Evolutionary conservation across 2,113 vertebrate species (phyloP), one percentile per base, ranked within the genome.

Genomic region (Apodemus sylvaticus): DNA sequence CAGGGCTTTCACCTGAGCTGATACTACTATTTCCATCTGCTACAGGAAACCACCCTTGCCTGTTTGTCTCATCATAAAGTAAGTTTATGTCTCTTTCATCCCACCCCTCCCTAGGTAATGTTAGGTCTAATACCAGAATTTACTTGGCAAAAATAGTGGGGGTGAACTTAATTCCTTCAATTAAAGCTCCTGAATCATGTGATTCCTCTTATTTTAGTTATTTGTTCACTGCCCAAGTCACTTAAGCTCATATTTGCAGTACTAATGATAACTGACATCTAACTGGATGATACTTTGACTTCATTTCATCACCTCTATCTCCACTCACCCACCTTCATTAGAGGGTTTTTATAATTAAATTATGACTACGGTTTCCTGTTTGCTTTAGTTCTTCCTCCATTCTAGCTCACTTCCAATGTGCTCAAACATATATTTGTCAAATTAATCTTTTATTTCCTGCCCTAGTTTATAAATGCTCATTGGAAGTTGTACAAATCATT

Each of bases 111-210:
- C 4, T 86, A 95, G 79, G 90, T 12, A 16, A 71, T 45, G 9
- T 93, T 73, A 34, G 22, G 60, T 92, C 94, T 48, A 58, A 53
- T 82, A 70, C 39, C 42, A 79, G 90, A 97, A 73, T 85, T 90
- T 89, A 8, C 64, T 86, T 55, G 31, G 48, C 48, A 87, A 42
- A 24, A n/a, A 55, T 39, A n/a, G 34, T 11, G 8, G 24, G 12
- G 12, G 4, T 70, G 24, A 88, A 55, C 45, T 71, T 87, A 88
- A n/a, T 17, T 39, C 64, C n/a, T 78, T 93, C 45, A 7, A 77
- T 94, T 89, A 95, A 94, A 89, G 93, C 29, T 51, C 93, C 79
- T 70, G 29, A 96, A 48, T 77, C 66, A 17, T 14, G 64, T 73
- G 29, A 66, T 12, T 91, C 64, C 11, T 91, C 36, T 96, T 64